These are phyloP conservation scores for Phyllostomus discolor DNA, from an alignment of 2,113 vertebrate genomes.

Conservation along the genomic window DNA sequence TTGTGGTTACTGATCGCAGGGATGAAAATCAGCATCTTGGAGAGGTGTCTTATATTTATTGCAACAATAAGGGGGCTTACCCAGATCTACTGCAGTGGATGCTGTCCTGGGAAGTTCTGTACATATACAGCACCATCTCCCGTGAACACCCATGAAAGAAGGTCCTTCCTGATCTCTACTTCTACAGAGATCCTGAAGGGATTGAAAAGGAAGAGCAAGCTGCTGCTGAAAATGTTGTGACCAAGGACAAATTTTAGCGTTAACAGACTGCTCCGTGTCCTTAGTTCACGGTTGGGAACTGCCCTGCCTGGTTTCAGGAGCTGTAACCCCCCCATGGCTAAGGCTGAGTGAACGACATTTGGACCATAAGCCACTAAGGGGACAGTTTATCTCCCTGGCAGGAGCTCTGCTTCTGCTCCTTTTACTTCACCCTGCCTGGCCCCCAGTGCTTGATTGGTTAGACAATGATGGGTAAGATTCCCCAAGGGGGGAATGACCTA, in stretches of 20 bases:
- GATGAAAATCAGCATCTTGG: neutral
- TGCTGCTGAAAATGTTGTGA: neutral
- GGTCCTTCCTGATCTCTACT: neutral
- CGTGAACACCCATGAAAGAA: neutral
- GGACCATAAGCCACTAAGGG: no score
- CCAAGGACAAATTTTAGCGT: neutral
- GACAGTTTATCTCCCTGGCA: no score
- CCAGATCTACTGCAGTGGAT: accelerated
- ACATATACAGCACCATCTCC: neutral
- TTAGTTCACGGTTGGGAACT: neutral
- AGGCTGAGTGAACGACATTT: no score
- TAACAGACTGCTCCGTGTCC: neutral
- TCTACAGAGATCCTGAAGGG: neutral
- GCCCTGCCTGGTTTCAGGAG: no score
- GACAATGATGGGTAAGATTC: no score
- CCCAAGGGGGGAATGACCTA: no score
- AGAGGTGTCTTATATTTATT: neutral
- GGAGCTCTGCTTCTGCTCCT: no score
- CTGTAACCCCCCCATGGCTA: no score
- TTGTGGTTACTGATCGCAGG: no score
- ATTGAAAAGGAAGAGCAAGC: no score
- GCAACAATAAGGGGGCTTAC: neutral
- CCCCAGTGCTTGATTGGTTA: no score
- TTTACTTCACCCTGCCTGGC: no score
- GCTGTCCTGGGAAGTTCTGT: neutral